Evolutionary conservation across 1,140 invertebrate species (phyloP).

Genomic region (Caerostris extrusa): DNA sequence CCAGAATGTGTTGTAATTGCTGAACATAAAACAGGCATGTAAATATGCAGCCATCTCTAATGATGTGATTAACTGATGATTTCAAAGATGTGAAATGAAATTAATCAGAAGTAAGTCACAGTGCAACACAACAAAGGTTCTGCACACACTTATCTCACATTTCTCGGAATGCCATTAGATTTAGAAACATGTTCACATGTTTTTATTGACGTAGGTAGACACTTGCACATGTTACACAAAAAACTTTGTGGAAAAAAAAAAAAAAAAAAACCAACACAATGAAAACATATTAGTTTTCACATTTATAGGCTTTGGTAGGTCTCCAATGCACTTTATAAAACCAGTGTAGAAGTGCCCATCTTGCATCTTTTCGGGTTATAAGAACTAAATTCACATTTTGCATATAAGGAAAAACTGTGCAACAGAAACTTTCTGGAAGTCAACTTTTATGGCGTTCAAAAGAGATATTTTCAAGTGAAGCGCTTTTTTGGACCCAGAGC

Average conservation of each 20-base stretch:
- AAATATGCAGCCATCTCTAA: constrained; percentile 46
- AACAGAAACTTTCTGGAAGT: constrained; percentile 28
- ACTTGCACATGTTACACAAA: neutral
- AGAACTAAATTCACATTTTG: neutral
- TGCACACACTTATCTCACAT: constrained; percentile 19
- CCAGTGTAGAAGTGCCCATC: neutral
- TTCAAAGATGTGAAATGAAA: constrained; percentile 63
- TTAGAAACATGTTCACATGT: constrained; percentile 29
- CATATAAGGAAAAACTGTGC: constrained; percentile 45
- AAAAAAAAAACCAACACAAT: neutral
- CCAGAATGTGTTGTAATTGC: constrained; percentile 19
- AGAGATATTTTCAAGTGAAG: constrained; percentile 30
- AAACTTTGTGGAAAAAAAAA: neutral
- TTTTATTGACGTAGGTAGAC: neutral
- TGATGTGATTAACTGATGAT: constrained; percentile 53
- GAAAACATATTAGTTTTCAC: neutral
- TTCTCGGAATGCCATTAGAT: constrained; percentile 66
- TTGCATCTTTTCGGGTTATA: neutral
- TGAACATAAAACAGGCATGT: constrained; percentile 45
- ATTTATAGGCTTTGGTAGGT: constrained; percentile 39
- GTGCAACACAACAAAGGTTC: constrained; percentile 31
- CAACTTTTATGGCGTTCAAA: constrained; percentile 54
- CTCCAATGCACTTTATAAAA: constrained; percentile 39
- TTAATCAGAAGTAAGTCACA: constrained; percentile 48
- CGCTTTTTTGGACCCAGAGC: constrained; percentile 67